Conservation (phyloP, 2,797 vertebrate genomes). For the Galagoides demidoff region DNA sequence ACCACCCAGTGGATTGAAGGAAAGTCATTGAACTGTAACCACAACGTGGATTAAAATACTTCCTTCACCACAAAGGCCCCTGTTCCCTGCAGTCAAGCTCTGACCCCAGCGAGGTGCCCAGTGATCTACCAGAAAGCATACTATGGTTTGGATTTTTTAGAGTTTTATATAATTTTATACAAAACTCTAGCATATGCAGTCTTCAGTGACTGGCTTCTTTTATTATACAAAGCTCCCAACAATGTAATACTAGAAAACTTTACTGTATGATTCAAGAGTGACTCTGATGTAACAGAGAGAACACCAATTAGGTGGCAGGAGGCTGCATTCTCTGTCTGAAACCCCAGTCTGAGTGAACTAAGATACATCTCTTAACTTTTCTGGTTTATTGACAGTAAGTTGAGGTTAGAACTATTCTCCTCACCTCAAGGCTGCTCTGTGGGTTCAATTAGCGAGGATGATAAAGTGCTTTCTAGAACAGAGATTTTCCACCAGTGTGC, state of each 20-base stretch:
- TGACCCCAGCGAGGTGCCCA: not conserved
- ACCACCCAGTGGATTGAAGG: not conserved
- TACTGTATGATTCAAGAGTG: not conserved
- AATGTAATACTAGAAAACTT: not conserved
- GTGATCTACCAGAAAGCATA: not conserved
- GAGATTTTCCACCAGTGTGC: no score
- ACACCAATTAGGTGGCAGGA: not conserved
- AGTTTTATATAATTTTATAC: not conserved
- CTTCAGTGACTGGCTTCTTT: not conserved
- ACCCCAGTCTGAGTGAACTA: not conserved
- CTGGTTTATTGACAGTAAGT: not conserved
- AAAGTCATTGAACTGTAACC: not conserved
- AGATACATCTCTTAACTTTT: not conserved
- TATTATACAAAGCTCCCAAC: not conserved
- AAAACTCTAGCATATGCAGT: not conserved
- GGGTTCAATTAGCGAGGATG: not conserved
- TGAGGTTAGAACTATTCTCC: not conserved
- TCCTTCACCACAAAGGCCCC: not conserved
- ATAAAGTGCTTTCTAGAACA: not conserved
- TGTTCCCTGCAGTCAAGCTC: not conserved
- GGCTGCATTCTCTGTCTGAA: not conserved
- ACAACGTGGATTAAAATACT: not conserved
- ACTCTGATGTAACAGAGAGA: not conserved
- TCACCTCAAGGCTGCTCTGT: not conserved
- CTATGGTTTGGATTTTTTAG: not conserved